Evolutionary conservation across 2,888 invertebrate genomes (phyloP), one percentile per base, ranked within the genome.

Genomic region (Trichacis sp.): DNA sequence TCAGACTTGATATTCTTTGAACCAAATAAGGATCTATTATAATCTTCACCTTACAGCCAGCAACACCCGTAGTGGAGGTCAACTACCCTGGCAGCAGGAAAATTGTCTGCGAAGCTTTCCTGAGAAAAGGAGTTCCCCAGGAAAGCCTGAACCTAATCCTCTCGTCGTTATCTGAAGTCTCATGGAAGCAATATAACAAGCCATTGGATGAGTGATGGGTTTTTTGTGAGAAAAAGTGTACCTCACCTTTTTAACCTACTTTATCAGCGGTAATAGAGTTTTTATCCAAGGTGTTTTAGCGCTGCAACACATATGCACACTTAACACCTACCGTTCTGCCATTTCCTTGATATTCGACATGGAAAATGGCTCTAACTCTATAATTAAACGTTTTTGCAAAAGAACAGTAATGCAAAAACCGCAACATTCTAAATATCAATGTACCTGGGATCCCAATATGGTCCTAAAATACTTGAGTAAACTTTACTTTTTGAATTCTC

Each of bases 1-100:
- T 6, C 52, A 52, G 36, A 55, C 18, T 49, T 59, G 46, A 72
- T 18, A 12, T 58, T 47, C 70, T 77, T 43, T 9, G 54, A 45
- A 72, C 76, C 18, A 9, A 52, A 52, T 5, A 33, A 12, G 1
- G 24, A 45, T 24, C 40, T 54, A 71, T 30, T 63, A n/a, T n/a
- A n/a, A 74, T 17, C 51, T 74, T 20, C 50, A 49, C 55, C 68
- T 72, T 56, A 58, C 62, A 76, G 74, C 33, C 19, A 47, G 47
- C 50, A 51, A 9, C 77, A 77, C 36, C 75, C 74, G 20, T 24
- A 57, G 50, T 48, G 55, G 49, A 33, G 33, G 20, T 62, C 68
- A n/a, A 68, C 77, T 73, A 63, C 73, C 72, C 73, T 78, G 72
- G 72, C 70, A 43, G 77, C 67, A 61, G 74, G 71, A 47, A 48